A percentile compares a stretch with the other conserved stretches of the same genome.
These are phyloP conservation scores for Hydrocynus forskahlii DNA, from an alignment of 2,797 vertebrate genomes.

Conservation along the genomic window DNA sequence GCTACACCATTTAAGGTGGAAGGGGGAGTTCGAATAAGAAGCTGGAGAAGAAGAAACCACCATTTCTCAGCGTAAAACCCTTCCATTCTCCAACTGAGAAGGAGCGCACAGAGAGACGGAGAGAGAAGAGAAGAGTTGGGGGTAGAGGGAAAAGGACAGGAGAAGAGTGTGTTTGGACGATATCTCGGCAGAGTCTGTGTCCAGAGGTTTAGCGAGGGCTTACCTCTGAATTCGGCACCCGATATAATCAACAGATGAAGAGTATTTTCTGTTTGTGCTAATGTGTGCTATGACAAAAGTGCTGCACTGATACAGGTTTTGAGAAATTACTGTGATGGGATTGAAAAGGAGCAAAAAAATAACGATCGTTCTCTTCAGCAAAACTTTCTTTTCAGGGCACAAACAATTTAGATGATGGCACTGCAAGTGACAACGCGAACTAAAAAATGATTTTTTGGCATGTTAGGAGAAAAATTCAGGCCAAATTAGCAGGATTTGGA, in stretches of 20 bases:
- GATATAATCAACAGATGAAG: not conserved
- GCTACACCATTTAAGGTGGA: not conserved
- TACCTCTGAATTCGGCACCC: not conserved
- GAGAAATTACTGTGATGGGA: not conserved
- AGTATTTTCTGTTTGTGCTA: not conserved
- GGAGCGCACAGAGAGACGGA: constrained; percentile 45
- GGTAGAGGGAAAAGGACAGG: constrained; percentile 53
- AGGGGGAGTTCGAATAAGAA: not conserved
- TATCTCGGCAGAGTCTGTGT: constrained; percentile 60
- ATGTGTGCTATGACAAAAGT: not conserved
- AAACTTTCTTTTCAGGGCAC: no score
- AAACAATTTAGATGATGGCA: no score
- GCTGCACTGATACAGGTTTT: not conserved
- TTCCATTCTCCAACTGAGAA: constrained; percentile 18
- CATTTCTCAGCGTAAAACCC: constrained; percentile 27
- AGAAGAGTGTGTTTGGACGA: constrained; percentile 60
- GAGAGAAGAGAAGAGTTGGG: constrained; percentile 46
- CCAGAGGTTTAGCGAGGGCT: constrained; percentile 17
- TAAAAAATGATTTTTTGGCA: no score
- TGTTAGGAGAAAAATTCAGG: no score
- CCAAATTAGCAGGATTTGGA: no score
- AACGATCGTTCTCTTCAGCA: no score
- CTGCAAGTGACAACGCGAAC: no score
- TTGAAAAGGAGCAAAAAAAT: no score
- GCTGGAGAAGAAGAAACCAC: not conserved